Conservation (phyloP, 2,113 vertebrate genomes). For the Aplodontia rufa region DNA sequence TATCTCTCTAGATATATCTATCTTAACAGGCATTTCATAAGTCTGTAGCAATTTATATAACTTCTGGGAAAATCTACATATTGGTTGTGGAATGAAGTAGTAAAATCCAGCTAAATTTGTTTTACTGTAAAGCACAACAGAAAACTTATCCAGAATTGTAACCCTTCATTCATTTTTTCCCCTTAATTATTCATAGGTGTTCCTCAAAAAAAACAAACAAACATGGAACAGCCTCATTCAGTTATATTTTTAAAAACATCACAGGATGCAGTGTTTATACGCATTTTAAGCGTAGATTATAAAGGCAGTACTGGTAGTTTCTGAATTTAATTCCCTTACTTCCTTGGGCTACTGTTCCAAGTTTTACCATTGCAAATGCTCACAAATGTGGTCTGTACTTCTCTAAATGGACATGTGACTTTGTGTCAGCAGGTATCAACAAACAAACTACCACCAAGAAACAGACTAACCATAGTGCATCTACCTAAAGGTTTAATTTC, state of each 20-base stretch:
- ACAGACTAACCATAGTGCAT: neutral
- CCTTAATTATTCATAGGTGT: neutral
- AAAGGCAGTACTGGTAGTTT: neutral
- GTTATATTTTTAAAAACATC: neutral
- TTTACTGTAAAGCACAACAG: neutral
- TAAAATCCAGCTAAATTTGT: neutral
- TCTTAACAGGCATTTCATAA: constrained; percentile 5
- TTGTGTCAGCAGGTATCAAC: neutral
- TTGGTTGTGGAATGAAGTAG: neutral
- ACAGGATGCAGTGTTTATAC: neutral
- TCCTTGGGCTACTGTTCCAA: neutral
- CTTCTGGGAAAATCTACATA: neutral
- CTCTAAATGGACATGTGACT: neutral
- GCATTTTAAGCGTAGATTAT: neutral
- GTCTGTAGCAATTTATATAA: neutral
- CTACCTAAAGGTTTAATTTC: neutral
- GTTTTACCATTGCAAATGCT: neutral
- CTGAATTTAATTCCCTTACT: neutral
- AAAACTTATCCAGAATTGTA: neutral
- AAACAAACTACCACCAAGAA: neutral
- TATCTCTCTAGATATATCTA: no score
- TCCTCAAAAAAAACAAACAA: neutral
- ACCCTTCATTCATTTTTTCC: neutral
- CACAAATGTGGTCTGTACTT: neutral
- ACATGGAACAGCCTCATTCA: neutral